phyloP scores from a whole-genome alignment of 2,888 invertebrate genomes.

The Amitus sp. region DNA sequence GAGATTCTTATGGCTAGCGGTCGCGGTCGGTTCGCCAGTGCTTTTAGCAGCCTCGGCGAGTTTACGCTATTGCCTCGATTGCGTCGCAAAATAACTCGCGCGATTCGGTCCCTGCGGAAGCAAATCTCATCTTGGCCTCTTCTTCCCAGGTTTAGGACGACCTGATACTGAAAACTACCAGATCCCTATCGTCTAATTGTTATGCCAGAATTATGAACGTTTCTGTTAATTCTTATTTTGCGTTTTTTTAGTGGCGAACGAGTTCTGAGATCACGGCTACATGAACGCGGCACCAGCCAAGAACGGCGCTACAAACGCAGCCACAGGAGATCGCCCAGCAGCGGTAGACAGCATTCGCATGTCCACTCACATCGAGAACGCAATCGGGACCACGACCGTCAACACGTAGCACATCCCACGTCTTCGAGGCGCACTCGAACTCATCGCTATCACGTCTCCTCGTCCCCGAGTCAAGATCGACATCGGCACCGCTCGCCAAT shows the following conservation, averaged over 20 bases:
- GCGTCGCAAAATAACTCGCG: constrained; percentile 26
- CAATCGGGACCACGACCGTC: constrained; percentile 52
- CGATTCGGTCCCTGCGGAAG: constrained; percentile 15
- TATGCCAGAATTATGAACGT: not conserved
- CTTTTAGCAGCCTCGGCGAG: constrained; percentile 33
- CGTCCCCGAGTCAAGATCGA: constrained; percentile 56
- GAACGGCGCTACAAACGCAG: constrained; percentile 88
- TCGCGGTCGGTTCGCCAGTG: constrained; percentile 52
- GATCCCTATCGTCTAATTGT: not conserved
- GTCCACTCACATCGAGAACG: constrained; percentile 47
- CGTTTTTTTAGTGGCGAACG: constrained; percentile 69
- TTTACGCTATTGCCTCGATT: constrained; percentile 26
- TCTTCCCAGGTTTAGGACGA: constrained; percentile 5
- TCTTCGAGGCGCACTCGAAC: constrained; percentile 54
- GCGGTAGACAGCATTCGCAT: constrained; percentile 76
- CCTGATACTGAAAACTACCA: constrained; percentile 19
- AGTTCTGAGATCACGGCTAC: constrained; percentile 70
- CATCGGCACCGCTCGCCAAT: constrained; percentile 58
- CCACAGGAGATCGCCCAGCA: constrained; percentile 83
- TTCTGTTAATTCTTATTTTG: not conserved
- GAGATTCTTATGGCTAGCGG: constrained; percentile 55
- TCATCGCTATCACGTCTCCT: constrained; percentile 56
- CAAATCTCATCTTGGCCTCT: constrained; percentile 21
- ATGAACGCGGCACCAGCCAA: constrained; percentile 80
- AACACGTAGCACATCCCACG: constrained; percentile 48